Evolutionary conservation across 2,113 vertebrate genomes (phyloP).

Genomic region (Rhodinocichla rosea): DNA sequence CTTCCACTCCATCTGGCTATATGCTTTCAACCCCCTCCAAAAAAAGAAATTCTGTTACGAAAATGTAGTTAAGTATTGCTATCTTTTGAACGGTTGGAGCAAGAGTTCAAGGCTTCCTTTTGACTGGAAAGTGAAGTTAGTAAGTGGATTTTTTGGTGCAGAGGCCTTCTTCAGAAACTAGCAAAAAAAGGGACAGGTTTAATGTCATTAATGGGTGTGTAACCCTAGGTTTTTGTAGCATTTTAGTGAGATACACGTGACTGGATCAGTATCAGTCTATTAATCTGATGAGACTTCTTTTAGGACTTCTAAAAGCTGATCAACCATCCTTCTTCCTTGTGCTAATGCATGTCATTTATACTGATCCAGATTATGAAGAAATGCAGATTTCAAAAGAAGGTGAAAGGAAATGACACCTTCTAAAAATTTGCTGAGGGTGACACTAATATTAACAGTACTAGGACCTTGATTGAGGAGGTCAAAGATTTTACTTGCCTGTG

Average conservation of each 20-base stretch:
- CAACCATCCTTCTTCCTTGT: not conserved
- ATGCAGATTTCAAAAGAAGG: not conserved
- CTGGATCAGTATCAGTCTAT: not conserved
- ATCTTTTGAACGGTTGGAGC: not conserved
- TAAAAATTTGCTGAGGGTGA: not conserved
- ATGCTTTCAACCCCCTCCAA: accelerated
- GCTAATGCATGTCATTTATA: not conserved
- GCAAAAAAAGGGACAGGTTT: not conserved
- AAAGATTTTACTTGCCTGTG: not conserved
- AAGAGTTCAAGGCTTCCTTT: not conserved
- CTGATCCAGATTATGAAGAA: not conserved
- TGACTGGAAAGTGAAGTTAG: not conserved
- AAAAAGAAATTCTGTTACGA: not conserved
- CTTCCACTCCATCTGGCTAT: not conserved
- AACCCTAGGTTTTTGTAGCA: not conserved
- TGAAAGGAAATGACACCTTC: not conserved
- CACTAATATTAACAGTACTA: not conserved
- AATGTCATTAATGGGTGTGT: not conserved
- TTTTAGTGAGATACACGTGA: not conserved
- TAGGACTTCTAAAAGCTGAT: not conserved
- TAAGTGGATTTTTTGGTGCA: not conserved
- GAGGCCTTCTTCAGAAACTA: not conserved
- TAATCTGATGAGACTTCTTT: not conserved
- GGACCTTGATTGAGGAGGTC: not conserved
- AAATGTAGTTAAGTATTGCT: not conserved